Conservation (phyloP, 2,113 vertebrate genomes). For the Takifugu bimaculatus region DNA sequence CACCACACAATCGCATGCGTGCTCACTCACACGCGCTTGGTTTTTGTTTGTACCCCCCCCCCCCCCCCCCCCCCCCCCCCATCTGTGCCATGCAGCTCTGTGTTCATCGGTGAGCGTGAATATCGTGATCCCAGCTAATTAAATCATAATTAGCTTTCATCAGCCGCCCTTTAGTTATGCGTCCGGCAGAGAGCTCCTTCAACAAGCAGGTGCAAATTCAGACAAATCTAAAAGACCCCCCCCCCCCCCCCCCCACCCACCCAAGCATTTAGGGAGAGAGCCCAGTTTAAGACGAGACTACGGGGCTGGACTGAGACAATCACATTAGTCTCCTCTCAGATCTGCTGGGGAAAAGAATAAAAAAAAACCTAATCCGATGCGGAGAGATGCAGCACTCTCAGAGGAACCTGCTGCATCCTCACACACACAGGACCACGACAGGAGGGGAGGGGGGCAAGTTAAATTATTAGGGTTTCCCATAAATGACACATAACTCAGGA, state of each 20-base stretch:
- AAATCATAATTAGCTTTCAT: conserved; percentile 60
- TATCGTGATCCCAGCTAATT: conserved; percentile 49
- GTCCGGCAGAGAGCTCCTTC: conserved; percentile 24
- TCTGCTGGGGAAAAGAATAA: conserved; percentile 27
- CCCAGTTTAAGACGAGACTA: conserved; percentile 33
- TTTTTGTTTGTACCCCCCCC: background rate
- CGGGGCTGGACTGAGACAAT: conserved; percentile 41
- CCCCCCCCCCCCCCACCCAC: conserved; percentile 1
- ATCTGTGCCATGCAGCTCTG: conserved; percentile 34
- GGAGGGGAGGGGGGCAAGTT: conserved; percentile 53
- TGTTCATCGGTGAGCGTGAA: conserved; percentile 39
- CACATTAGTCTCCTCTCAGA: conserved; percentile 38
- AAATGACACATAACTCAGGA: conserved; percentile 76
- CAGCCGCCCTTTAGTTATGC: conserved; percentile 51
- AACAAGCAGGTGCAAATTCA: conserved; percentile 38
- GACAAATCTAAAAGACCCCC: no score
- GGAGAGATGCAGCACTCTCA: conserved; percentile 17
- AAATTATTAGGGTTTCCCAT: conserved; percentile 78
- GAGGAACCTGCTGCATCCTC: conserved; percentile 51
- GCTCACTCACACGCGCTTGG: background rate
- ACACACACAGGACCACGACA: conserved; percentile 42
- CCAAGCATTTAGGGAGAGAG: conserved; percentile 23
- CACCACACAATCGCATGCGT: conserved; percentile 42
- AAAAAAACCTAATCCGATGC: conserved; percentile 37
- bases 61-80: background rate